Conservation (phyloP, 2,113 vertebrate genomes). For the Mormoops blainvillei region DNA sequence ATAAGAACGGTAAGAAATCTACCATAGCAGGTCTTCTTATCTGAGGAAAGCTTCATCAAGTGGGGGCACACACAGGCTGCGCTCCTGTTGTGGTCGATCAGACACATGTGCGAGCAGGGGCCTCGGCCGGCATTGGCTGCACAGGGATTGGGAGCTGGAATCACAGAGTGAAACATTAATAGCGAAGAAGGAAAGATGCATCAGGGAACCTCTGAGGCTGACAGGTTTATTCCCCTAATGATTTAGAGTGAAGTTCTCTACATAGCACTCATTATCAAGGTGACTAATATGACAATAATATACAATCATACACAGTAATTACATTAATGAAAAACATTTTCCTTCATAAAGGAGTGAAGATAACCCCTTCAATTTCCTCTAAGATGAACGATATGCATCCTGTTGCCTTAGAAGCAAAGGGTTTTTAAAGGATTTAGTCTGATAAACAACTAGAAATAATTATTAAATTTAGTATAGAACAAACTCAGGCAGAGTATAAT, state of each 20-base stretch:
- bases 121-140: constrained; percentile 90
- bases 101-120: constrained; percentile 96
- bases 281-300: constrained; percentile 33
- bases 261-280: background rate
- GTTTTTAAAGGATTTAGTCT: background rate
- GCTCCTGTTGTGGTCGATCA: constrained; percentile 93
- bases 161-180: background rate
- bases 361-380: background rate
- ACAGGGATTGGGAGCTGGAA: constrained; percentile 93
- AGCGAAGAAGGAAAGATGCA: background rate
- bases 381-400: background rate
- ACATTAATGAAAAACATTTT: constrained; percentile 33
- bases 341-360: background rate
- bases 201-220: background rate
- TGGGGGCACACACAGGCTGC: constrained; percentile 95
- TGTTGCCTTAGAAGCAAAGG: background rate
- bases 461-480: background rate
- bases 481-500: background rate
- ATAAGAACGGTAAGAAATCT: constrained; percentile 65
- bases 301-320: background rate
- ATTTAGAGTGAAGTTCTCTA: constrained; percentile 10
- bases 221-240: background rate
- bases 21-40: constrained; percentile 95
- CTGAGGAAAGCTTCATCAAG: constrained; percentile 92
- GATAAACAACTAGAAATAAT: background rate